Base-by-base conservation (phyloP, 2,888 invertebrate genomes). In the Smittia aterrima region DNA sequence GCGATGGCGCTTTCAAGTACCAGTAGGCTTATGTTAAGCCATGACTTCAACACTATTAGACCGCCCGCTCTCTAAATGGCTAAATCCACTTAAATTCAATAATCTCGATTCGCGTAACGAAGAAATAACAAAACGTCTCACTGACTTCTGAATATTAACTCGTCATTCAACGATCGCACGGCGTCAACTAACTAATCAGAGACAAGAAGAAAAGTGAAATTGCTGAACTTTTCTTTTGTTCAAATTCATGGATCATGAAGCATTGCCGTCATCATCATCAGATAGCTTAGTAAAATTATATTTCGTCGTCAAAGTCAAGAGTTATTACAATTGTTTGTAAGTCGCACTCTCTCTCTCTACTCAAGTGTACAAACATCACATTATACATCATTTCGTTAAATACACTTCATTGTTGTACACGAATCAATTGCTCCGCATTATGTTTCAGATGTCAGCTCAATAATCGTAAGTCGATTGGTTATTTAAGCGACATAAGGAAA, bases 21-120 rank as follows among this genome's bases (percentile, higher is more conserved):
- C 47, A 47, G 47, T n/a, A 47, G 47, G 47, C 16, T 6, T 11
- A 47, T 47, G 47, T 47, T n/a, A 47, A 47, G 13, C 22, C 58
- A 22, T 18, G 22, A 13, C 22, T 58, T 58, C 58, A 58, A 22
- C 58, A 58, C 58, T 18, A 22, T 58, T 58, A 47, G 47, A 9
- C 9, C 47, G 16, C 58, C 22, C 18, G 4, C 9, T 58, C 58
- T 22, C 3, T 58, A 22, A 58, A 58, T 58, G 22, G 58, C 58
- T 18, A 22, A 58, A 58, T 18, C 58, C 58, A 58, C 58, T 58
- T 58, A 58, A 58, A 18, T 58, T 22, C 58, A 58, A 58, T 58
- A 58, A 58, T 58, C 58, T 58, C 58, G 9, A 13, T 58, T 58
- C 13, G 58, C 58, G 4, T 18, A 58, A 47, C 47, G 22, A 2